phyloP scores from a whole-genome alignment of 2,797 vertebrate genomes.

The Sebastes itinus region DNA sequence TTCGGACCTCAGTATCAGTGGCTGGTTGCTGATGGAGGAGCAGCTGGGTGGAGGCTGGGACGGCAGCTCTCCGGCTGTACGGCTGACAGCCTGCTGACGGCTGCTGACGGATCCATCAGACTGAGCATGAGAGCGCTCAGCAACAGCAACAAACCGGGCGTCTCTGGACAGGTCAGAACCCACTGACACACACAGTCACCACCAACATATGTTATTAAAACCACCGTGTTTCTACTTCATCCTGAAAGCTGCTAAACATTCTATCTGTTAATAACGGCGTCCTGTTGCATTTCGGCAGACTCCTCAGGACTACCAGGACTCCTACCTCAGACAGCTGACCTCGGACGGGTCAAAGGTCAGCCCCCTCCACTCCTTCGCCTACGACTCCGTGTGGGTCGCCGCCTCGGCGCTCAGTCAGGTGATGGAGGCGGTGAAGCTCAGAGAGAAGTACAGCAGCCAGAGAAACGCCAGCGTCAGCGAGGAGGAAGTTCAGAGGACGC shows the following conservation, averaged over 20 bases:
- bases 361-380: conserved; percentile 89
- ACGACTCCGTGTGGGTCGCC: conserved; percentile 92
- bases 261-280: neutral
- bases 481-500: conserved; percentile 82
- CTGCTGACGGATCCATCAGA: conserved; percentile 89
- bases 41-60: conserved; percentile 83
- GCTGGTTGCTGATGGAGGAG: conserved; percentile 86
- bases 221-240: too few species aligned
- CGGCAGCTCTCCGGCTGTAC: conserved; percentile 80
- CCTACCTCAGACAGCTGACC: conserved; percentile 82
- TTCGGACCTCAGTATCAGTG: conserved; percentile 91
- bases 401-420: conserved; percentile 85
- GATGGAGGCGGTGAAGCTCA: conserved; percentile 84
- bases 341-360: conserved; percentile 76
- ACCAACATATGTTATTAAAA: too few species aligned
- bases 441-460: conserved; percentile 80
- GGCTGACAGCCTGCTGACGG: conserved; percentile 80
- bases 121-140: conserved; percentile 85
- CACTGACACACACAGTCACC: neutral
- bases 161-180: conserved; percentile 89
- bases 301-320: conserved; percentile 87
- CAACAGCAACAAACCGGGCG: conserved; percentile 79
- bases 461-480: conserved; percentile 84
- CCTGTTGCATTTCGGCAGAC: conserved; percentile 76
- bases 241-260: too few species aligned